These are phyloP conservation scores for Ptychodera flava DNA, from an alignment of 35 echinoderm and acorn worm genomes.

Conservation along the genomic window DNA sequence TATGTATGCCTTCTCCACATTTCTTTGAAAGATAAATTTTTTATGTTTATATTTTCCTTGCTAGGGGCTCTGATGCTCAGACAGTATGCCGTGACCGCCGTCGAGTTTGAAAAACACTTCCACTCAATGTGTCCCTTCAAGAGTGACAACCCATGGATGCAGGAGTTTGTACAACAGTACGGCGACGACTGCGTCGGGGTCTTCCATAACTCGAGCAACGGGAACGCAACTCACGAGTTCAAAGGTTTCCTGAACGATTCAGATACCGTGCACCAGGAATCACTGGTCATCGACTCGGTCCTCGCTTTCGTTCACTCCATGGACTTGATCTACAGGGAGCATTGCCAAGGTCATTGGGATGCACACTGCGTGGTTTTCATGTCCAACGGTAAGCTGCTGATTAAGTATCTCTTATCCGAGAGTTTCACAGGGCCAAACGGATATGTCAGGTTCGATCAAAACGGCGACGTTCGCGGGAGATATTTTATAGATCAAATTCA, in stretches of 20 bases:
- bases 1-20: too few relatives aligned
- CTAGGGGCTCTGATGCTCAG: not conserved
- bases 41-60: too few relatives aligned
- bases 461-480: conserved; percentile 45
- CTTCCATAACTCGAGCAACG: not conserved
- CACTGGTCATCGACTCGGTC: conserved; percentile 76
- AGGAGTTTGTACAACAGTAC: conserved; percentile 55
- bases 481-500: conserved; percentile 42
- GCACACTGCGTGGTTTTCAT: conserved; percentile 1
- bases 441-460: conserved; percentile 35
- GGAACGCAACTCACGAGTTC: not conserved
- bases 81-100: conserved; percentile 11
- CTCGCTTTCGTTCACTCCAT: conserved; percentile 68
- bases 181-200: conserved; percentile 12
- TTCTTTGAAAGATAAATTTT: too few relatives aligned
- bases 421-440: conserved; percentile 69
- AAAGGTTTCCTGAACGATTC: conserved; percentile 15
- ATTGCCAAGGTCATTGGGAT: conserved; percentile 16
- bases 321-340: conserved; percentile 16
- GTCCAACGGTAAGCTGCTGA: conserved; percentile 17
- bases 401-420: conserved; percentile 25
- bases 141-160: conserved; percentile 66
- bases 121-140: conserved; percentile 13
- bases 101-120: conserved; percentile 63
- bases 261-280: conserved; percentile 53